phyloP scores from a whole-genome alignment of 2,888 invertebrate species.

The Lymantria monacha region DNA sequence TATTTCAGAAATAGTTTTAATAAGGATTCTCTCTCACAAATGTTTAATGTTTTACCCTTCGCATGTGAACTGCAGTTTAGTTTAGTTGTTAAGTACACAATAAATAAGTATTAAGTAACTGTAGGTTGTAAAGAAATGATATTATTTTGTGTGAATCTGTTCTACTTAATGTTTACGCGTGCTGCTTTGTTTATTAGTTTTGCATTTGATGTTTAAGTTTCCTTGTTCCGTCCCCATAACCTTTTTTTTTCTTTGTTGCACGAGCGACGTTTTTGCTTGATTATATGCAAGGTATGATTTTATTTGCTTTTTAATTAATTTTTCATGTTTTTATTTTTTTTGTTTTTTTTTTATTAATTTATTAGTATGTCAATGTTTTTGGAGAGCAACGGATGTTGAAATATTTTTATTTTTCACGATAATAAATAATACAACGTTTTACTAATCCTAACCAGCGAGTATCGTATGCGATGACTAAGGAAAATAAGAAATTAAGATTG shows the following conservation, averaged over 20 bases:
- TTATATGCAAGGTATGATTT: slow-evolving; percentile 69
- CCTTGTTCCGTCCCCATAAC: slow-evolving; percentile 63
- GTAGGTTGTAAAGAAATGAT: slow-evolving; percentile 70
- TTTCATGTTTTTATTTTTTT: slow-evolving; percentile 13
- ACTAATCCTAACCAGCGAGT: no score
- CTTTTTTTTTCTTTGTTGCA: slow-evolving; percentile 57
- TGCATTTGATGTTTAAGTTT: slow-evolving; percentile 42
- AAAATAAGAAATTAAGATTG: no score
- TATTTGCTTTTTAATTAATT: slow-evolving; percentile 51
- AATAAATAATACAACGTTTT: no score
- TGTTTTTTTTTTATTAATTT: slow-evolving; percentile 10
- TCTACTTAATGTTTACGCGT: slow-evolving; percentile 55
- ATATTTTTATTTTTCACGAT: no score
- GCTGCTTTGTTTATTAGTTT: slow-evolving; percentile 48
- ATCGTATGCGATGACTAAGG: no score
- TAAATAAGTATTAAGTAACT: slow-evolving; percentile 41
- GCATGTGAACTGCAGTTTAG: slow-evolving; percentile 52
- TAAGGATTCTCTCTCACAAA: slow-evolving; percentile 55
- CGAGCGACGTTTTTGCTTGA: slow-evolving; percentile 66
- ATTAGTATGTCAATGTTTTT: no score
- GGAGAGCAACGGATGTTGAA: no score
- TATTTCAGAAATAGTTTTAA: slow-evolving; percentile 73
- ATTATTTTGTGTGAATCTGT: slow-evolving; percentile 53
- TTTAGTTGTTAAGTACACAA: slow-evolving; percentile 67
- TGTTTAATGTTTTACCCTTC: slow-evolving; percentile 29